Conservation (phyloP, 2,888 invertebrate genomes). For the Temnothorax rugatulus region DNA sequence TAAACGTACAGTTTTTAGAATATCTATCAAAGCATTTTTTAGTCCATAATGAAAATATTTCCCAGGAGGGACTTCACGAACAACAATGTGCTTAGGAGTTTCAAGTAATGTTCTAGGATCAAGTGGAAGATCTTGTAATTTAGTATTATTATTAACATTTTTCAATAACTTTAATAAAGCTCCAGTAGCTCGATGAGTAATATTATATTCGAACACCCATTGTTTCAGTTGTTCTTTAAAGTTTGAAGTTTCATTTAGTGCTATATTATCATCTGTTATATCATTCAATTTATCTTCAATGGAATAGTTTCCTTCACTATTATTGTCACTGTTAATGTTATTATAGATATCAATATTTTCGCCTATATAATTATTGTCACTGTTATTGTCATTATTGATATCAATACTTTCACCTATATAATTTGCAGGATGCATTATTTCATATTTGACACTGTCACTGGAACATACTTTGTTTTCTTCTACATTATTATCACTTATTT, state of each 20-base stretch:
- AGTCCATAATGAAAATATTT: conserved; percentile 13
- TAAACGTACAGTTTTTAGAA: neutral
- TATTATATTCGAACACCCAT: neutral
- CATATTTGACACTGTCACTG: too few species aligned
- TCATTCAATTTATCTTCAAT: neutral
- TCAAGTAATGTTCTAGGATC: neutral
- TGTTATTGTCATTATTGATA: too few species aligned
- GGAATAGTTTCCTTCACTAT: neutral
- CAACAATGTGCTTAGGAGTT: neutral
- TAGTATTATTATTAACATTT: neutral
- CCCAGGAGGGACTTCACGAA: neutral
- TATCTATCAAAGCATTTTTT: neutral
- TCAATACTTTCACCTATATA: too few species aligned
- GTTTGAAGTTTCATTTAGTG: too few species aligned
- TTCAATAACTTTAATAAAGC: conserved; percentile 2
- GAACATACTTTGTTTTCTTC: too few species aligned
- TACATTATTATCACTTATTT: too few species aligned
- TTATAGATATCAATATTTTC: too few species aligned
- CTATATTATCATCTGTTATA: neutral
- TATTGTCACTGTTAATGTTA: too few species aligned
- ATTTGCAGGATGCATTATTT: too few species aligned
- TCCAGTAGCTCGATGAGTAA: conserved; percentile 13
- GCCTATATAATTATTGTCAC: too few species aligned
- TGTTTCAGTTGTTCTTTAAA: conserved; percentile 1
- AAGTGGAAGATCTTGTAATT: conserved; percentile 1